Conservation (phyloP, 53 echinoderm and acorn worm species). For the Pentamera pediparva region DNA sequence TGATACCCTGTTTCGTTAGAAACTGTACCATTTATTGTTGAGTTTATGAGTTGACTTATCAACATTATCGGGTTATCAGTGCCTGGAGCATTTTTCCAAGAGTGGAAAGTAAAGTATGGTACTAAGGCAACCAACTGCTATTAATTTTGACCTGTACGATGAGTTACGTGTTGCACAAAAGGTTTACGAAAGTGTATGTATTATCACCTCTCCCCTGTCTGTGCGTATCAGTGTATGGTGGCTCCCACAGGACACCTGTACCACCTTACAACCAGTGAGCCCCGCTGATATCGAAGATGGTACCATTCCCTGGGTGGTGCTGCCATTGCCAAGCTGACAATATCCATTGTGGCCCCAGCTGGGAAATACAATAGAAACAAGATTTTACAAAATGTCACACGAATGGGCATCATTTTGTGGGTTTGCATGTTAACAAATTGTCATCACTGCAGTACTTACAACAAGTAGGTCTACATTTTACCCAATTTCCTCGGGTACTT, state of each 20-base stretch:
- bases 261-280: conserved; percentile 56
- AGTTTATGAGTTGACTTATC: no score
- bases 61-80: no score
- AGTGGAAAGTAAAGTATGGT: no score
- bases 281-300: conserved; percentile 65
- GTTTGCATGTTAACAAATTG: not conserved
- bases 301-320: conserved; percentile 67
- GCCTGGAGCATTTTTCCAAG: no score
- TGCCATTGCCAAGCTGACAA: conserved; percentile 92
- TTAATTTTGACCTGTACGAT: no score
- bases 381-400: not conserved
- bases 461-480: no score
- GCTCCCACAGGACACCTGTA: conserved; percentile 86
- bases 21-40: no score
- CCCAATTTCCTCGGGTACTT: no score
- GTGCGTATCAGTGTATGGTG: conserved; percentile 87
- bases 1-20: no score
- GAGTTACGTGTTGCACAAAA: no score
- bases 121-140: no score
- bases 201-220: conserved; percentile 91
- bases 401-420: not conserved
- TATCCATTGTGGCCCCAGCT: conserved; percentile 99
- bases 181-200: no score
- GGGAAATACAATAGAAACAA: not conserved
- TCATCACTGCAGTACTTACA: not conserved